These are phyloP conservation scores for Heliothis virescens DNA, from an alignment of 1,140 invertebrate species.

Conservation along the genomic window DNA sequence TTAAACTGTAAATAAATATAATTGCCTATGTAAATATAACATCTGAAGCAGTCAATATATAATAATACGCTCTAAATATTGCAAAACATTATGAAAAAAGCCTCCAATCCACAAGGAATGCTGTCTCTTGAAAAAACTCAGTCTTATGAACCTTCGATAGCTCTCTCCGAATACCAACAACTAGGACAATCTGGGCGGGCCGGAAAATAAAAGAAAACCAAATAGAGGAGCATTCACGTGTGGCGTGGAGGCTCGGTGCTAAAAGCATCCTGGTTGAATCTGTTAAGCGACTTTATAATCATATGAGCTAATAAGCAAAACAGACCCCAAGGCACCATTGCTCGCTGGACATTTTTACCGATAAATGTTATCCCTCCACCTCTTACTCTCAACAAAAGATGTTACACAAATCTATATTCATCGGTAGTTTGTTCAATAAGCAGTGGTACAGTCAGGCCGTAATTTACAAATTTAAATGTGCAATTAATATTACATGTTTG, in stretches of 20 bases:
- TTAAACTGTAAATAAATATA: too few species aligned
- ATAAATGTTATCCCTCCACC: too few species aligned
- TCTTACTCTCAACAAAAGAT: too few species aligned
- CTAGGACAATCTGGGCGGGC: background rate
- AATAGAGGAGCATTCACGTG: background rate
- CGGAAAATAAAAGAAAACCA: too few species aligned
- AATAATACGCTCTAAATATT: background rate
- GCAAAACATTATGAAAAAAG: background rate
- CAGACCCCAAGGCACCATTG: background rate
- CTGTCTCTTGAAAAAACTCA: background rate
- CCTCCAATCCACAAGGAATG: background rate
- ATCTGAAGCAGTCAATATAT: background rate
- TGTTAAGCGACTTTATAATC: background rate
- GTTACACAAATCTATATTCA: too few species aligned
- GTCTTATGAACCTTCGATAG: background rate
- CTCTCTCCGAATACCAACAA: background rate
- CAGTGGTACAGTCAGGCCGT: too few species aligned
- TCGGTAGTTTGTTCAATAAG: too few species aligned
- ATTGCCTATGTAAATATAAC: too few species aligned
- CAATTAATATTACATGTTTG: too few species aligned
- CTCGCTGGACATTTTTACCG: too few species aligned
- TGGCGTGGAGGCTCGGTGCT: background rate
- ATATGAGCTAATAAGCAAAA: background rate
- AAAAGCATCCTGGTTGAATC: background rate
- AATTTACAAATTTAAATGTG: too few species aligned